Conservation (phyloP, 2,888 invertebrate species). For the Lasioglossum villosulum region DNA sequence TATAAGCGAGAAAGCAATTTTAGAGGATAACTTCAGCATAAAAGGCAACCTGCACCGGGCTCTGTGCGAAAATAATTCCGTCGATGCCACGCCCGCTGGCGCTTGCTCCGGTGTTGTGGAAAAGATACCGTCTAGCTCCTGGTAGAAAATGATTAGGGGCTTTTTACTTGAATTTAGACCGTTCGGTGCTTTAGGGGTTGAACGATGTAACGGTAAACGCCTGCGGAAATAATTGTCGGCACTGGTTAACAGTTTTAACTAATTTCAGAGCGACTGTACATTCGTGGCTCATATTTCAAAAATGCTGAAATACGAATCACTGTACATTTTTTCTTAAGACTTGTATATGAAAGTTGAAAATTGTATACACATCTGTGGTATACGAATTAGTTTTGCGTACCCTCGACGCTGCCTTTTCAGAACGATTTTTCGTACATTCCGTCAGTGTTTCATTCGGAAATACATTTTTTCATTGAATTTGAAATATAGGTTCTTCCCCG, state of each 20-base stretch:
- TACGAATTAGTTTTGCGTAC: no score
- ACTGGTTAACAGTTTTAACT: not conserved
- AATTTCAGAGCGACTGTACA: not conserved
- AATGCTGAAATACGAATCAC: no score
- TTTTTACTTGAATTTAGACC: constrained; percentile 76
- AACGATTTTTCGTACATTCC: no score
- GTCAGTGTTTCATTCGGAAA: no score
- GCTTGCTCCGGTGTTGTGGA: constrained; percentile 29
- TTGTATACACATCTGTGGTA: no score
- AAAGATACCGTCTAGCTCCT: constrained; percentile 22
- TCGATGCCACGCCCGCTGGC: constrained; percentile 16
- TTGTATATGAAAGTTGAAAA: no score
- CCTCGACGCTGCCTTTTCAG: no score
- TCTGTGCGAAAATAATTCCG: constrained; percentile 27
- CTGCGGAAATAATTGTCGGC: not conserved
- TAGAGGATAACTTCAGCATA: constrained; percentile 44
- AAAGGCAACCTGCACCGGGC: constrained; percentile 28
- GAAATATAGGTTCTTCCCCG: no score
- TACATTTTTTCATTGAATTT: no score
- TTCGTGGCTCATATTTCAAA: no score
- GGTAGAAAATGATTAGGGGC: constrained; percentile 69
- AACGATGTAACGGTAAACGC: not conserved
- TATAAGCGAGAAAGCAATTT: constrained; percentile 51
- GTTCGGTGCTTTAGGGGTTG: not conserved
- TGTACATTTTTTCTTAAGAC: no score